Conservation (phyloP, 2,113 vertebrate genomes). For the Acanthochromis polyacanthus region DNA sequence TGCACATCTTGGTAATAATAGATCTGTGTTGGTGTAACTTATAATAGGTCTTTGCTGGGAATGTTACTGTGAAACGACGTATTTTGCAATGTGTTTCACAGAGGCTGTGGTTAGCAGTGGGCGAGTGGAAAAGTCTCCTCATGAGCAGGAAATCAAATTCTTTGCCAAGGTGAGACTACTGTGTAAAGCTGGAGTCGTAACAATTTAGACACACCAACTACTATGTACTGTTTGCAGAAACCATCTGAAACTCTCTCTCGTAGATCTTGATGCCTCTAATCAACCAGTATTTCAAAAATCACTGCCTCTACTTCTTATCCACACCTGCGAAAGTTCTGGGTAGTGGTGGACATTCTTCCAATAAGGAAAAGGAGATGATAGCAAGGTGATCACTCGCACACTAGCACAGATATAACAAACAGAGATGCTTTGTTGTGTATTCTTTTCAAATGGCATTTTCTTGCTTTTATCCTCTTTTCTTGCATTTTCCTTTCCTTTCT, state of each 20-base stretch:
- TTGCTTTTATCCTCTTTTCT: constrained; percentile 17
- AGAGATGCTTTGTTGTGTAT: background rate
- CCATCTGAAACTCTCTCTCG: constrained; percentile 16
- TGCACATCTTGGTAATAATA: constrained; percentile 89
- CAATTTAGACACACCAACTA: background rate
- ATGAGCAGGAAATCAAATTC: constrained; percentile 97
- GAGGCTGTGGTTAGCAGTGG: constrained; percentile 97
- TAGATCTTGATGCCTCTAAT: constrained; percentile 94
- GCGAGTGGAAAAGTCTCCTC: constrained; percentile 95
- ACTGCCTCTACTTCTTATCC: constrained; percentile 88
- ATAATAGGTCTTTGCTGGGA: background rate
- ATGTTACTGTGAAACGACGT: background rate
- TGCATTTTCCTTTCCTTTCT: constrained; percentile 9
- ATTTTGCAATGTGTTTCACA: constrained; percentile 58
- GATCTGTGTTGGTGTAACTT: background rate
- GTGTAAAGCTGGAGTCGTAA: background rate
- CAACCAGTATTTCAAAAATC: constrained; percentile 95
- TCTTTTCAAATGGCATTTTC: constrained; percentile 2
- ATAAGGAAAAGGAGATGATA: constrained; percentile 98
- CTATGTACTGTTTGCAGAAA: constrained; percentile 28
- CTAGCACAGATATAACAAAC: background rate
- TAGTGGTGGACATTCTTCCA: constrained; percentile 93
- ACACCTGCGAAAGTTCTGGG: constrained; percentile 92
- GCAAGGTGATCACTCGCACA: constrained; percentile 87
- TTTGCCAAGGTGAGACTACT: constrained; percentile 90